These are phyloP conservation scores for Camponotus pennsylvanicus DNA, from an alignment of 1,140 invertebrate species.

Conservation along the genomic window DNA sequence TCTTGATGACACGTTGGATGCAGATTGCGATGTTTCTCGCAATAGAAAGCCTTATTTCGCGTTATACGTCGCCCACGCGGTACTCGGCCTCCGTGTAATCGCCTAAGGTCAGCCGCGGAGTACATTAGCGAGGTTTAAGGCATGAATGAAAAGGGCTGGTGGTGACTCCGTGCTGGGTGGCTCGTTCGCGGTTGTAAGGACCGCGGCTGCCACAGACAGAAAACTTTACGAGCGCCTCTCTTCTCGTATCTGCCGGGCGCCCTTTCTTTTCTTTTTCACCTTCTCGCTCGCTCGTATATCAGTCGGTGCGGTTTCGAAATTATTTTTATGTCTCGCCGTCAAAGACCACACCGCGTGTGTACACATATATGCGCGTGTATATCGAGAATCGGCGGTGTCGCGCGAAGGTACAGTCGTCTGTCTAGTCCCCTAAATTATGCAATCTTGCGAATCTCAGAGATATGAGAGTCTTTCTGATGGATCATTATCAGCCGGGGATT, in stretches of 20 bases:
- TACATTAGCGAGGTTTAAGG: constrained; percentile 79
- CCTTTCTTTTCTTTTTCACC: constrained; percentile 68
- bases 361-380: constrained; percentile 33
- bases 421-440: constrained; percentile 62
- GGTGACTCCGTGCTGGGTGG: constrained; percentile 75
- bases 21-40: neutral
- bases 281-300: constrained; percentile 80
- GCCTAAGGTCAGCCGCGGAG: constrained; percentile 66
- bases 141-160: constrained; percentile 80
- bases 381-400: constrained; percentile 13
- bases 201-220: constrained; percentile 81
- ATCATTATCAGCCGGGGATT: constrained; percentile 1
- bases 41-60: constrained; percentile 38
- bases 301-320: constrained; percentile 83
- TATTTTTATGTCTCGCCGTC: constrained; percentile 81
- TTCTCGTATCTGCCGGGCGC: constrained; percentile 54
- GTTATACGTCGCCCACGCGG: constrained; percentile 34
- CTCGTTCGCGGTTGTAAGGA: constrained; percentile 82
- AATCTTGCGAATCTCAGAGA: constrained; percentile 57
- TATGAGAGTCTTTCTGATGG: neutral
- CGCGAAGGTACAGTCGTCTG: constrained; percentile 26
- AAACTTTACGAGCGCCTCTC: constrained; percentile 82
- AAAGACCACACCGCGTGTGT: constrained; percentile 71
- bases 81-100: constrained; percentile 65
- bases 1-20: neutral